Base-by-base conservation (phyloP, 1,140 invertebrate genomes). In the Tetragnatha versicolor region DNA sequence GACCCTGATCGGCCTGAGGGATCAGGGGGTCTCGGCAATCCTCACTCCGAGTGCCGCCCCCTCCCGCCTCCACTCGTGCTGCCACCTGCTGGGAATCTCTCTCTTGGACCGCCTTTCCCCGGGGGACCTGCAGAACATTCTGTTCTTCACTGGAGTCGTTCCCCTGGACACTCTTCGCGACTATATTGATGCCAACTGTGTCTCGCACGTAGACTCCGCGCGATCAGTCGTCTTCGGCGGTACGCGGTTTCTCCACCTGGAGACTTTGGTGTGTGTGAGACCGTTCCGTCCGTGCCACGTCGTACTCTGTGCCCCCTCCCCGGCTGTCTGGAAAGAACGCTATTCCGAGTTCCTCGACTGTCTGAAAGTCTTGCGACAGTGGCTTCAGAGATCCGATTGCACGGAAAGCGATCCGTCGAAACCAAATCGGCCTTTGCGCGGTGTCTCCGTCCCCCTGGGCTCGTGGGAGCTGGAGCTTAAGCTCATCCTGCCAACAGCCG, bases 341-440 rank as follows among this genome's bases (percentile, higher is more conserved):
- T 58, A 72, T 37, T 33, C 14, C 9, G 69, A 72, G 29, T 72
- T 49, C 27, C 29, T 10, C 6, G 58, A 72, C 42, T 72, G 49
- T 7, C 20, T 72, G 20, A 72, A 72, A 39, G 33, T 35, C 27
- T 42, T 51, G 9, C 29, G 22, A n/a, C 42, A 31, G 42, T 68
- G 65, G 65, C 5, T 68, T 17, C 37, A 66, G n/a, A n/a, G n/a
- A n/a, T n/a, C n/a, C n/a, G n/a, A n/a, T n/a, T n/a, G n/a, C n/a
- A n/a, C n/a, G n/a, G n/a, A n/a, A n/a, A n/a, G n/a, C n/a, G n/a
- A n/a, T n/a, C n/a, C n/a, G n/a, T n/a, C n/a, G n/a, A n/a, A n/a
- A n/a, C n/a, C n/a, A n/a, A n/a, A n/a, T n/a, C n/a, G n/a, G n/a
- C n/a, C n/a, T n/a, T n/a, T n/a, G n/a, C n/a, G n/a, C n/a, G n/a